phyloP scores from a whole-genome alignment of 1,140 invertebrate genomes.

The Aporrectodea caliginosa region DNA sequence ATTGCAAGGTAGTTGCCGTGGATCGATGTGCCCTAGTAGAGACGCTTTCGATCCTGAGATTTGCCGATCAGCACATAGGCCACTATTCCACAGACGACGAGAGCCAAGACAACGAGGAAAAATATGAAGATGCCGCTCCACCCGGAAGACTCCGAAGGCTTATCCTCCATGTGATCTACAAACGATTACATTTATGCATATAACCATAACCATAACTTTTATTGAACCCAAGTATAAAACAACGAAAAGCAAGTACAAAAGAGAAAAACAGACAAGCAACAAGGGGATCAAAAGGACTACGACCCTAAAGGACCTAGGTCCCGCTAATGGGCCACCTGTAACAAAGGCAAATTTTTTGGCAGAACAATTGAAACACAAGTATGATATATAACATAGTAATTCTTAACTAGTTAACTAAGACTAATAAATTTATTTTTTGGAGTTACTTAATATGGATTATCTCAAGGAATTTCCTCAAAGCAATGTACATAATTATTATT shows the following conservation, averaged over 20 bases:
- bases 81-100: conserved; percentile 75
- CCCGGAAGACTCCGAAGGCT: conserved; percentile 66
- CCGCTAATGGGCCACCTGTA: neutral
- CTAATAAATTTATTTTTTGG: too few relatives aligned
- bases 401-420: too few relatives aligned
- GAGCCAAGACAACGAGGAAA: conserved; percentile 69
- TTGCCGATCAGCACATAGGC: conserved; percentile 89
- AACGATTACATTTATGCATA: conserved; percentile 35
- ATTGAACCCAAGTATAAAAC: too few relatives aligned
- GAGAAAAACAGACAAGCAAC: too few relatives aligned
- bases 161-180: conserved; percentile 79
- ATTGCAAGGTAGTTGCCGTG: too few relatives aligned
- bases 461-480: neutral
- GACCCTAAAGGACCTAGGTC: conserved; percentile 37
- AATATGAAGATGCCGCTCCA: conserved; percentile 84
- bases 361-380: too few relatives aligned
- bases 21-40: conserved; percentile 78
- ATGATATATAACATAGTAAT: too few relatives aligned
- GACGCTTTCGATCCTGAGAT: conserved; percentile 77
- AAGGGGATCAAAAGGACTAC: too few relatives aligned
- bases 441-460: neutral
- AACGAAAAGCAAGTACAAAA: too few relatives aligned
- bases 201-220: too few relatives aligned
- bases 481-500: too few relatives aligned
- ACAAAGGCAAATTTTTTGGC: too few relatives aligned